These are phyloP conservation scores for Scelioninae gen. 1 DNA, from an alignment of 2,888 invertebrate species.

Conservation along the genomic window DNA sequence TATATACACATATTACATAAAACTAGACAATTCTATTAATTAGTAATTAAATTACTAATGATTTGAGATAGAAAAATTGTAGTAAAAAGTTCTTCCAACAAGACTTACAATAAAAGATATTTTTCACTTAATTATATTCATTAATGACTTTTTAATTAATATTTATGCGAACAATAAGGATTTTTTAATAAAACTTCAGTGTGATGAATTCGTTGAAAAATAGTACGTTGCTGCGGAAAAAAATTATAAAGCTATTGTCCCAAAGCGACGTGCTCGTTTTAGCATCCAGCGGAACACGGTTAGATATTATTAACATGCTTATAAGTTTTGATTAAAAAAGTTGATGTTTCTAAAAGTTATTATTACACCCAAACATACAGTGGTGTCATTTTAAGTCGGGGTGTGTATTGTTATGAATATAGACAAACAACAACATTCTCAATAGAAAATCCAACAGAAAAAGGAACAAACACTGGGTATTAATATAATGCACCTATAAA, in stretches of 20 bases:
- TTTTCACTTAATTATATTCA: background rate
- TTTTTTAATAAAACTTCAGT: slow-evolving; percentile 43
- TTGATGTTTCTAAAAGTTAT: slow-evolving; percentile 60
- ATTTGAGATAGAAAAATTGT: no score
- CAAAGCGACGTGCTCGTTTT: slow-evolving; percentile 48
- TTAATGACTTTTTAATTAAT: background rate
- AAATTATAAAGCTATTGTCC: slow-evolving; percentile 48
- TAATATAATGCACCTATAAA: no score
- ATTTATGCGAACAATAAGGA: slow-evolving; percentile 16
- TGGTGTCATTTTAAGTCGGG: slow-evolving; percentile 30
- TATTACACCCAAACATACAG: slow-evolving; percentile 35
- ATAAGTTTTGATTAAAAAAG: slow-evolving; percentile 70
- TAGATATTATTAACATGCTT: slow-evolving; percentile 64
- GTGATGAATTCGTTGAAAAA: slow-evolving; percentile 33
- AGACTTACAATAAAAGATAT: no score
- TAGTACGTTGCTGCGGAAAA: slow-evolving; percentile 16
- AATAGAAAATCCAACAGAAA: no score
- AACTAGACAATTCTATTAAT: no score
- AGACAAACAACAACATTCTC: background rate
- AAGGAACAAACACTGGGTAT: no score
- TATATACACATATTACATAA: no score
- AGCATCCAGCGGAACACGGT: slow-evolving; percentile 30
- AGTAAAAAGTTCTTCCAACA: no score
- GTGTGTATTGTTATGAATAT: slow-evolving; percentile 10
- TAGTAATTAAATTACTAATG: no score